Conservation (phyloP, 2,797 vertebrate species). For the Ataeniobius toweri region DNA sequence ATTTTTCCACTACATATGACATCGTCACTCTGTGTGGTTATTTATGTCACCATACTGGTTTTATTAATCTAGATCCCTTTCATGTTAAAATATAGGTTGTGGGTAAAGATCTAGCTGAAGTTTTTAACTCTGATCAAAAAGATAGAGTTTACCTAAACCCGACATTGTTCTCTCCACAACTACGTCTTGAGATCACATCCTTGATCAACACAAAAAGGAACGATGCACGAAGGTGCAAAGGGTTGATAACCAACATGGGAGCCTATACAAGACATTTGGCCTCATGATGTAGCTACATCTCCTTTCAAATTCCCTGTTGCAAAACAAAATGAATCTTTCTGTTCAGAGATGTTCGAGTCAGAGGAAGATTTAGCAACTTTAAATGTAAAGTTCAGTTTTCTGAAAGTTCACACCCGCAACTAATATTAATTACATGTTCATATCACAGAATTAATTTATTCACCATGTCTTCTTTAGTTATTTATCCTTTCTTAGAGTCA, state of each 20-base stretch:
- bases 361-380: not conserved
- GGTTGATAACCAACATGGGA: not conserved
- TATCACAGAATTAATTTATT: not conserved
- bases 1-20: not conserved
- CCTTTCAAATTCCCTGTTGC: not conserved
- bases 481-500: constrained; percentile 39
- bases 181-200: no score
- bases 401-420: not conserved
- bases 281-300: not conserved
- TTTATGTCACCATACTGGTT: not conserved
- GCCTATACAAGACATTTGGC: not conserved
- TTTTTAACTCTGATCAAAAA: not conserved
- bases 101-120: not conserved
- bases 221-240: no score
- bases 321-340: not conserved
- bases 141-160: not conserved
- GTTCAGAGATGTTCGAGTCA: not conserved
- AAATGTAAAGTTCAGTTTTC: not conserved
- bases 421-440: not conserved
- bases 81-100: not conserved
- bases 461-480: not conserved
- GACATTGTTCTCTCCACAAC: not conserved
- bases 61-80: not conserved
- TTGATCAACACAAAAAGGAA: no score
- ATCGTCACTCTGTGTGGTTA: not conserved